Evolutionary conservation across 2,888 invertebrate genomes (phyloP), one percentile per base, ranked within the genome.

Genomic region (Apamea crenata): DNA sequence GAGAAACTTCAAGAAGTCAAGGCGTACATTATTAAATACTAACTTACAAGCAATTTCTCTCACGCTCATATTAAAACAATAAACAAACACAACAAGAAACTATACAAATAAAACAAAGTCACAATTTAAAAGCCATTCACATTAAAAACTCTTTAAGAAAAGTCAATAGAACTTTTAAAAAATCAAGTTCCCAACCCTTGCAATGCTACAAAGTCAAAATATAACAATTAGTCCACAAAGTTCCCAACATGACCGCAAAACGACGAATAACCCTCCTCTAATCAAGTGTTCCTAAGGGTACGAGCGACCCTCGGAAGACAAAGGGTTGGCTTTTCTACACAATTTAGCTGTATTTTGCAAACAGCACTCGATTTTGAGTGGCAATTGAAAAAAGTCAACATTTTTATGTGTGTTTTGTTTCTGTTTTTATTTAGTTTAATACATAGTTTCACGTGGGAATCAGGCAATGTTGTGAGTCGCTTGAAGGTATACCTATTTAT

Each of bases 311-410:
- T 91, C 87, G 86, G 85, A 92, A 95, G 94, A 95, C 95, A 96
- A 96, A 94, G 92, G 94, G 91, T 90, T 91, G 89, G 87, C 90
- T 90, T 91, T 93, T 92, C 93, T 91, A 93, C 92, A 93, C 93
- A 91, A 94, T 95, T 96, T 94, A 94, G 92, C 92, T 91, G 93
- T 96, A 96, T 96, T 96, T 96, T 95, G 96, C 93, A 96, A 96
- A 96, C 96, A 96, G 91, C 94, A 88, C 95, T 94, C 88, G 79
- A 90, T 85, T 84, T 90, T 88, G 91, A 95, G 93, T 87, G 91
- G 91, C 89, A 88, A 91, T 92, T 90, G 87, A 89, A 91, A 83
- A 88, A 91, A 93, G 92, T 93, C 93, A 93, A 93, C 92, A 91
- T 86, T 90, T 91, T 91, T 89, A 88, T 91, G 85, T 89, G 87